These are phyloP conservation scores for Stenchaetothrips biformis DNA, from an alignment of 2,888 invertebrate species.

Conservation along the genomic window DNA sequence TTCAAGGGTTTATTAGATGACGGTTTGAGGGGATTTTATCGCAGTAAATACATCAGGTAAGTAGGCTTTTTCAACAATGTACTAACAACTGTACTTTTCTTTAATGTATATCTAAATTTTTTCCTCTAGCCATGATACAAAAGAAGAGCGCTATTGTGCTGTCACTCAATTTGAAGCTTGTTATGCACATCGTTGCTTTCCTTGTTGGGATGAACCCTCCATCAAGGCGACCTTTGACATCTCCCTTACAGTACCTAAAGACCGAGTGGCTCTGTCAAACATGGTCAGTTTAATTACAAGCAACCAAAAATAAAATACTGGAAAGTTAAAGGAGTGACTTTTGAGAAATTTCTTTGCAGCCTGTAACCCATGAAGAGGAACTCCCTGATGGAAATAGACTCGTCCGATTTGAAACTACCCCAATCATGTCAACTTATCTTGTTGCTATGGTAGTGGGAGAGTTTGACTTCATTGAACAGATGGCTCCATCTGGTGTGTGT, in stretches of 20 bases:
- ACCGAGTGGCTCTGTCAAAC: slow-evolving; percentile 85
- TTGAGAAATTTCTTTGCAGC: slow-evolving; percentile 42
- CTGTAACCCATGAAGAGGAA: slow-evolving; percentile 42
- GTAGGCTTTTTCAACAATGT: slow-evolving; percentile 17
- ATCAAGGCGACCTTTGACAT: slow-evolving; percentile 93
- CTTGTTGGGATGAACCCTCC: slow-evolving; percentile 98
- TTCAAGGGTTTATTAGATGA: slow-evolving; percentile 86
- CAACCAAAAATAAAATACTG: neutral
- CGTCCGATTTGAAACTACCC: slow-evolving; percentile 74
- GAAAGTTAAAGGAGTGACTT: slow-evolving; percentile 32
- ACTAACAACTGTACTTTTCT: neutral
- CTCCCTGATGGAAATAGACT: slow-evolving; percentile 48
- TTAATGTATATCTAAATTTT: slow-evolving; percentile 27
- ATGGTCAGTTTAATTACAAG: slow-evolving; percentile 57
- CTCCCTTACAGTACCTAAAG: slow-evolving; percentile 71
- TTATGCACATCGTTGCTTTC: slow-evolving; percentile 88
- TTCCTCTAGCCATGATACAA: slow-evolving; percentile 47
- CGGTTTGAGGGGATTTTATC: slow-evolving; percentile 92
- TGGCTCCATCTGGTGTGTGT: slow-evolving; percentile 72
- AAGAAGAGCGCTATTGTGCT: slow-evolving; percentile 75
- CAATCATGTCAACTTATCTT: slow-evolving; percentile 92
- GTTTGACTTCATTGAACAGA: slow-evolving; percentile 86
- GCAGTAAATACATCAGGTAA: slow-evolving; percentile 71
- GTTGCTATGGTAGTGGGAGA: slow-evolving; percentile 93
- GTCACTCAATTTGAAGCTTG: slow-evolving; percentile 90